Percentiles rank a stretch among this genome's conserved stretches.
Conservation (phyloP, 1,140 invertebrate genomes). For the Nephila pilipes region DNA sequence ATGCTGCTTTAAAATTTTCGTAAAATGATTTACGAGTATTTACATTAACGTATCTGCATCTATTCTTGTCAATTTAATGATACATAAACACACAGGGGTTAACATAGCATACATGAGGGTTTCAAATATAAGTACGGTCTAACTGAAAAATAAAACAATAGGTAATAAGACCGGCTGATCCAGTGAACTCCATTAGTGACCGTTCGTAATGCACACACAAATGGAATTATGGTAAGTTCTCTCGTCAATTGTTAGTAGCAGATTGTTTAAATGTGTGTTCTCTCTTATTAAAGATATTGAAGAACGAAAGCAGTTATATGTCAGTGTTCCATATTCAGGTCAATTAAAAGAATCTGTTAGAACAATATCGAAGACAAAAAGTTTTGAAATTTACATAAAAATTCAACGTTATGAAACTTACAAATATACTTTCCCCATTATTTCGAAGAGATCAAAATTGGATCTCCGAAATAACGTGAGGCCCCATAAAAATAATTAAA, state of each 20-base stretch:
- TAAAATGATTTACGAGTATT: neutral
- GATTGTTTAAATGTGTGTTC: constrained; percentile 11
- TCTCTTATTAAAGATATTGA: constrained; percentile 38
- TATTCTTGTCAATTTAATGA: constrained; percentile 42
- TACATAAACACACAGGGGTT: constrained; percentile 13
- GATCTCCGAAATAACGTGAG: no score
- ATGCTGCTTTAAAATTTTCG: neutral
- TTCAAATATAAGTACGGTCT: neutral
- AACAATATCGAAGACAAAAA: no score
- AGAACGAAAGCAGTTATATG: neutral
- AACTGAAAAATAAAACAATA: constrained; percentile 53
- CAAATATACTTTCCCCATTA: no score
- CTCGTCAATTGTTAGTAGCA: neutral
- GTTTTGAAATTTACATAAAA: no score
- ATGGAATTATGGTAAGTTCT: neutral
- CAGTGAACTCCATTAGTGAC: constrained; percentile 36
- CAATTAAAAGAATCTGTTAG: neutral
- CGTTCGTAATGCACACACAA: constrained; percentile 45
- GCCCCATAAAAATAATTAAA: no score
- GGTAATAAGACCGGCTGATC: constrained; percentile 16
- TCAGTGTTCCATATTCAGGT: neutral
- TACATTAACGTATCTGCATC: neutral
- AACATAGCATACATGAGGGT: neutral
- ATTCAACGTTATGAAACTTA: no score
- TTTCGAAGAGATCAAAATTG: no score